A percentile compares a stretch with the other conserved stretches of the same genome.
Evolutionary conservation across 2,113 vertebrate species (phyloP).

Genomic region (Origma solitaria): DNA sequence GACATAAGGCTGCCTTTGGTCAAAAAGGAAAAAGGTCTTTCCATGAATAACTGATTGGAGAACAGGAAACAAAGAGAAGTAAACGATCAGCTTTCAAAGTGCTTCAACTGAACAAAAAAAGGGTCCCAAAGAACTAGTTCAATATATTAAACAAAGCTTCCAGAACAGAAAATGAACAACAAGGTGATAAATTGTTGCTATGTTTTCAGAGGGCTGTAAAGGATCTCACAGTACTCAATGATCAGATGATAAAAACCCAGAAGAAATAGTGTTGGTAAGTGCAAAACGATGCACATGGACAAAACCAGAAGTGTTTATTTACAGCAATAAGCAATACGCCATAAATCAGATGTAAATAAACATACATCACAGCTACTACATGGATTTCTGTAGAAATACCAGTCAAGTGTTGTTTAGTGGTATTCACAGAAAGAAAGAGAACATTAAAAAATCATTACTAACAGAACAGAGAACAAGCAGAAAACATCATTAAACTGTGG

Average conservation of each 20-base stretch:
- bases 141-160: neutral
- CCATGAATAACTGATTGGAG: neutral
- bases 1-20: neutral
- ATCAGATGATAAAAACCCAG: neutral
- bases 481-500: neutral
- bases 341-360: neutral
- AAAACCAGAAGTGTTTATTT: neutral
- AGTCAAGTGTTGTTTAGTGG: neutral
- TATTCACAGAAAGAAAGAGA: neutral
- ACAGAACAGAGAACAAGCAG: neutral
- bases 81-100: neutral
- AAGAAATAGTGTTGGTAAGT: neutral
- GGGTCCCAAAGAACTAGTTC: neutral
- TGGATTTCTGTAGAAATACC: neutral
- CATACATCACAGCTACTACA: neutral
- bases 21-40: neutral
- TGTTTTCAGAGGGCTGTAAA: neutral
- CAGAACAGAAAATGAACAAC: neutral
- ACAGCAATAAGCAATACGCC: fast-evolving
- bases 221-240: neutral
- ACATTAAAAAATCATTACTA: neutral
- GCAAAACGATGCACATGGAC: neutral
- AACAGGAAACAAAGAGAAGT: neutral
- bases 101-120: neutral
- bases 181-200: neutral